Evolutionary conservation across 2,113 vertebrate species (phyloP), one percentile per base, ranked within the genome.

Genomic region (Sula dactylatra): DNA sequence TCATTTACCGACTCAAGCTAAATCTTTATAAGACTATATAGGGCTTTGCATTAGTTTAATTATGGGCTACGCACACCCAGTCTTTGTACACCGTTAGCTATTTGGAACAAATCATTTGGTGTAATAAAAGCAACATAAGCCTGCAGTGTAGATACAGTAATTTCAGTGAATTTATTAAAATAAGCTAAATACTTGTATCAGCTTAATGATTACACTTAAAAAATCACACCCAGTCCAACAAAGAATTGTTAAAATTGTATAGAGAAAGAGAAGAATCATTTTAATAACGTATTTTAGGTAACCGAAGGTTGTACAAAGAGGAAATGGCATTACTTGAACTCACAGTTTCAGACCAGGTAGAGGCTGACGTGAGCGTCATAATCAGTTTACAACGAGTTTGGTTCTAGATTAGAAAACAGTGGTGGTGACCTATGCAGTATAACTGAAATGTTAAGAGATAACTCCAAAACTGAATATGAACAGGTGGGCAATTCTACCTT

Each of bases 301-400:
- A 67, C 21, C 7, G 4, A 44, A 71, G 40, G 38, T 66, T 86
- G 17, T 49, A 66, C 42, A 27, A 59, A 83, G 64, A 86, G 13
- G 24, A 74, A 50, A 18, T 62, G 11, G 13, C n/a, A 40, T 74
- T 80, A 50, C 59, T 54, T 88, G 79, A 71, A 66, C 42, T 90
- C 27, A 42, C 25, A 38, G 38, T 79, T 91, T 71, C 49, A 72
- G 81, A 29, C 21, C 27, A 44, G 42, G 9, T 9, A 14, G 64
- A 58, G 50, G 15, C 42, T 77, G 70, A 52, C 9, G 1, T 47
- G 49, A 87, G 45, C 0, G 0, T 61, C 31, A 0, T 20, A 36
- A 36, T 16, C 38, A 27, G 8, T 74, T 93, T 85, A 47, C 20
- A 31, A 2, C 17, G 19, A 67, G 13, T 42, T 40, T 79, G 22